phyloP scores from a whole-genome alignment of 2,797 vertebrate genomes.

The Dallia pectoralis region DNA sequence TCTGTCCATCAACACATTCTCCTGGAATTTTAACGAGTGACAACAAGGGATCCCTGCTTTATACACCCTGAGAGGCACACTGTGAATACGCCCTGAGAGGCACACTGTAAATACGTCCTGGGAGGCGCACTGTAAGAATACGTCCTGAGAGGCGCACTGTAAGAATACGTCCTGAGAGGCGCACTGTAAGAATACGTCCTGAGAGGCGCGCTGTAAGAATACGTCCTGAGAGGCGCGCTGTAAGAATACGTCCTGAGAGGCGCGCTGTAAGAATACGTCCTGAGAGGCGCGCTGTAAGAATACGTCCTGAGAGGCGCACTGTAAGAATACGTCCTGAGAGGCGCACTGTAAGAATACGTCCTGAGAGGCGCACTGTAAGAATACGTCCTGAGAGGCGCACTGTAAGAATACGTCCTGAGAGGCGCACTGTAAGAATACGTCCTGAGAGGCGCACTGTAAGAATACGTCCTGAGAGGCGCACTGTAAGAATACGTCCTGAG shows the following conservation, averaged over 20 bases:
- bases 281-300: not conserved
- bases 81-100: not conserved
- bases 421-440: too few relatives aligned
- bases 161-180: not conserved
- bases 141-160: not conserved
- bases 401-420: not conserved
- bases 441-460: not conserved
- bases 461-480: not conserved
- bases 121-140: not conserved
- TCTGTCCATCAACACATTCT: conserved; percentile 69
- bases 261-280: too few relatives aligned
- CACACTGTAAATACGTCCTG: too few relatives aligned
- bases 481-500: not conserved
- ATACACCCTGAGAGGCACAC: not conserved
- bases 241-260: not conserved
- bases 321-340: conserved; percentile 1
- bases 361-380: too few relatives aligned
- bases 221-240: not conserved
- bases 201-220: too few relatives aligned
- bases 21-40: conserved; percentile 74
- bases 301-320: not conserved
- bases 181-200: not conserved
- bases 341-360: not conserved
- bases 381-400: not conserved
- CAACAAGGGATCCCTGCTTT: conserved; percentile 62